A percentile compares a stretch with the other conserved stretches of the same genome.
Conservation (phyloP, 53 echinoderm and acorn worm genomes). For the Echinarachnius parma region DNA sequence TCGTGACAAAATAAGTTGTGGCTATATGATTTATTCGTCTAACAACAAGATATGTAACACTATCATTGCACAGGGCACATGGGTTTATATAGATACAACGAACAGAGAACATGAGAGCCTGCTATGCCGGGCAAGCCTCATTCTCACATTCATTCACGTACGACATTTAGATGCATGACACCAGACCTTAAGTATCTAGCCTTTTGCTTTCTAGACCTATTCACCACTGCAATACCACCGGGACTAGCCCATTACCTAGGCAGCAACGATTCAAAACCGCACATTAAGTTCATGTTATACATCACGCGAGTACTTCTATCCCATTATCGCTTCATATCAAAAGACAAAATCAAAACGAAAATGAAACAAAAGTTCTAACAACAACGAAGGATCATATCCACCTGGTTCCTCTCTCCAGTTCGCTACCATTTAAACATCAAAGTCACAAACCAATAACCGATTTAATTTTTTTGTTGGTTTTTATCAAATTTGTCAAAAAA, state of each 20-base stretch:
- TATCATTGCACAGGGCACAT: conserved; percentile 39
- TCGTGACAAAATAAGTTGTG: conserved; percentile 48
- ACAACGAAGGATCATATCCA: too few relatives aligned
- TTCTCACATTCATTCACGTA: conserved; percentile 31
- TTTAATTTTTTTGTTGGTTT: too few relatives aligned
- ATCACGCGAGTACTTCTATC: not conserved
- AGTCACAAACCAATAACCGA: too few relatives aligned
- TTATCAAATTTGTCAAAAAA: too few relatives aligned
- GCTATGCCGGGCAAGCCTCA: conserved; percentile 37
- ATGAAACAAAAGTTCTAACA: too few relatives aligned
- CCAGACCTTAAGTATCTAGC: conserved; percentile 30
- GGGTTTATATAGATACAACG: conserved; percentile 22
- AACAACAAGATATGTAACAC: conserved; percentile 25
- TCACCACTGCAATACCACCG: not conserved
- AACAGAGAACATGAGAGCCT: conserved; percentile 37
- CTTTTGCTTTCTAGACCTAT: conserved; percentile 2
- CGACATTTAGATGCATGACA: conserved; percentile 40
- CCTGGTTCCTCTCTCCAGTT: too few relatives aligned
- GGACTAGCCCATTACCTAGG: too few relatives aligned
- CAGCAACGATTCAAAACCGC: not conserved
- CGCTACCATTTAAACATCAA: too few relatives aligned
- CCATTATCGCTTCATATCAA: not conserved
- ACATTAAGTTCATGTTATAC: conserved; percentile 42
- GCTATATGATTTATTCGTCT: conserved; percentile 24
- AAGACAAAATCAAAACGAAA: not conserved